phyloP scores from a whole-genome alignment of 1,140 invertebrate species.

The Asbolus verrucosus region DNA sequence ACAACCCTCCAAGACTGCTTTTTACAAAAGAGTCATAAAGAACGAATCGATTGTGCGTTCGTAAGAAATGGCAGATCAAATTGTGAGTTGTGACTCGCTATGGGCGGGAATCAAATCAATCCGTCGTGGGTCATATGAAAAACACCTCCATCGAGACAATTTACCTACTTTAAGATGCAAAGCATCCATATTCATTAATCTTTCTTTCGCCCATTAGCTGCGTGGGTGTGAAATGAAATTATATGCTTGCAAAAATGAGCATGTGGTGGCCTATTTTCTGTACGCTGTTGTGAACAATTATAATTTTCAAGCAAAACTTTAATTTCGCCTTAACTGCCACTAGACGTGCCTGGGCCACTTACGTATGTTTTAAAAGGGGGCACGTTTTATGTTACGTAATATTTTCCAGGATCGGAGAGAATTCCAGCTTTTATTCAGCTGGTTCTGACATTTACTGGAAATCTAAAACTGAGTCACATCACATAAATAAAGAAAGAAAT shows the following conservation, averaged over 20 bases:
- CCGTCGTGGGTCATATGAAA: not conserved
- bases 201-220: too few relatives aligned
- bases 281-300: too few relatives aligned
- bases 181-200: too few relatives aligned
- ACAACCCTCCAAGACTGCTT: conserved; percentile 11
- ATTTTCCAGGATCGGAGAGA: conserved; percentile 16
- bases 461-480: conserved; percentile 6
- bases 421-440: not conserved
- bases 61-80: conserved; percentile 16
- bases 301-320: too few relatives aligned
- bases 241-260: too few relatives aligned
- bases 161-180: too few relatives aligned
- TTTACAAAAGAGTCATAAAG: conserved; percentile 26
- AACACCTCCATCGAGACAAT: too few relatives aligned
- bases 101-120: conserved; percentile 1
- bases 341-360: conserved; percentile 14
- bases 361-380: conserved; percentile 13
- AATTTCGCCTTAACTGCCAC: too few relatives aligned
- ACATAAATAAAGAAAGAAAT: conserved; percentile 16
- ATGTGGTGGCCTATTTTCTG: too few relatives aligned
- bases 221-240: too few relatives aligned
- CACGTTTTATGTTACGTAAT: conserved; percentile 34
- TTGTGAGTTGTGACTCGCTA: conserved; percentile 3
- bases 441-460: conserved; percentile 14
- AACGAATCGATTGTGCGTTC: conserved; percentile 11